Evolutionary conservation across 2,888 invertebrate species (phyloP).

Genomic region (Philereme vetulata): DNA sequence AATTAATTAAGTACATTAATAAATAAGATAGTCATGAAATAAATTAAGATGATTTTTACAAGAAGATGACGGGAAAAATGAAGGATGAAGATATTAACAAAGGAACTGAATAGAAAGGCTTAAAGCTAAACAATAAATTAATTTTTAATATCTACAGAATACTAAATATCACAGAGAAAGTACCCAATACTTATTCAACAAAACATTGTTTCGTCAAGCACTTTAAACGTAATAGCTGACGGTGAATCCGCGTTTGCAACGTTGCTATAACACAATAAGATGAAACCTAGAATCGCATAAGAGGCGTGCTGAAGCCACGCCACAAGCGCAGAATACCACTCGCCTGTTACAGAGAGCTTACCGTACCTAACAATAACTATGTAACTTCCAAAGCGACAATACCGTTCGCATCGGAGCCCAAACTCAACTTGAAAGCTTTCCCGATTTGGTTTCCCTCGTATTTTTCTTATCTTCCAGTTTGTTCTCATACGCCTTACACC

Average conservation of each 20-base stretch:
- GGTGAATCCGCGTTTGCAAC: constrained; percentile 22
- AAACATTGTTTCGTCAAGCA: constrained; percentile 75
- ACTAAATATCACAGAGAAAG: constrained; percentile 83
- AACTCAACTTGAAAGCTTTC: constrained; percentile 38
- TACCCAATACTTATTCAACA: constrained; percentile 82
- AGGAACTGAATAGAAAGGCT: constrained; percentile 69
- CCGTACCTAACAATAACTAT: constrained; percentile 52
- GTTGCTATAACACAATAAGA: constrained; percentile 24
- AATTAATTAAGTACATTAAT: constrained; percentile 53
- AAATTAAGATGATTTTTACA: constrained; percentile 43
- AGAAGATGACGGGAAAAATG: constrained; percentile 46
- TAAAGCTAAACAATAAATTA: constrained; percentile 80
- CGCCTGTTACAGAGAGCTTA: constrained; percentile 55
- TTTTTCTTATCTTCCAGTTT: constrained; percentile 61
- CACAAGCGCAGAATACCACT: constrained; percentile 29
- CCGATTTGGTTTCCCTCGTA: constrained; percentile 41
- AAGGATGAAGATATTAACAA: constrained; percentile 46
- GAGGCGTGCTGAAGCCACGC: constrained; percentile 29
- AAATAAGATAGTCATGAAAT: constrained; percentile 52
- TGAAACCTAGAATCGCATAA: constrained; percentile 28
- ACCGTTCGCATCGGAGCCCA: constrained; percentile 45
- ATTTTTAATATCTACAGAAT: constrained; percentile 74
- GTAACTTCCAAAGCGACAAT: constrained; percentile 54
- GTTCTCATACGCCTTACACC: constrained; percentile 57
- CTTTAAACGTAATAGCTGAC: constrained; percentile 49